These are phyloP conservation scores for Seladonia tumulorum DNA, from an alignment of 2,888 invertebrate species.

Conservation along the genomic window DNA sequence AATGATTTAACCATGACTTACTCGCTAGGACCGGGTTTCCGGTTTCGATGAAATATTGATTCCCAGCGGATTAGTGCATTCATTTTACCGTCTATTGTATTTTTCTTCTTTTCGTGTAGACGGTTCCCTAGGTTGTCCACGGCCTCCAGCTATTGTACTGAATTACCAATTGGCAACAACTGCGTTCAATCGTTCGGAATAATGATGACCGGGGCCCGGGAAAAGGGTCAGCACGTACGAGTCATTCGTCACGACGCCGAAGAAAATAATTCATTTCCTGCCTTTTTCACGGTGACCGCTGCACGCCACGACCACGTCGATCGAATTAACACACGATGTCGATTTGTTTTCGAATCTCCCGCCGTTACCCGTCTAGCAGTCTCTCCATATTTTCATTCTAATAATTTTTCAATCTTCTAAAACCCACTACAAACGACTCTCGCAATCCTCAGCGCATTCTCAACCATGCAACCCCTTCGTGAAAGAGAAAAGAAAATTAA, in stretches of 20 bases:
- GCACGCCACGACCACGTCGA: background rate
- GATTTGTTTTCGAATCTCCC: background rate
- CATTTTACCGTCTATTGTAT: conserved; percentile 7
- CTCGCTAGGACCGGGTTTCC: background rate
- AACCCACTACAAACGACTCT: background rate
- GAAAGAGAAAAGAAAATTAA: too few relatives aligned
- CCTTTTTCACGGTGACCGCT: conserved; percentile 37
- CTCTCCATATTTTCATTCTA: background rate
- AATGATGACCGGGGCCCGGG: conserved; percentile 62
- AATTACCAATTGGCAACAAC: conserved; percentile 76
- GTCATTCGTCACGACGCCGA: conserved; percentile 53
- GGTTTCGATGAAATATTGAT: background rate
- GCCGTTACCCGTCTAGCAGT: background rate
- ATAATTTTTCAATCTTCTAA: background rate
- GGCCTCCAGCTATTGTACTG: conserved; percentile 65
- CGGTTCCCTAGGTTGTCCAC: conserved; percentile 24
- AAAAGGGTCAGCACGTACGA: conserved; percentile 53
- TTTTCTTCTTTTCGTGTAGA: conserved; percentile 26
- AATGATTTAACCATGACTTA: background rate
- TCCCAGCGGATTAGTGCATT: background rate
- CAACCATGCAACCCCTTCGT: too few relatives aligned
- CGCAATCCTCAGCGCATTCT: background rate
- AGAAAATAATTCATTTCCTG: conserved; percentile 63
- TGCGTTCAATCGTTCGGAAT: conserved; percentile 75
- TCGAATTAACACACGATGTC: conserved; percentile 16